Conservation (phyloP, 2,888 invertebrate genomes). For the Nomada ruficornis region DNA sequence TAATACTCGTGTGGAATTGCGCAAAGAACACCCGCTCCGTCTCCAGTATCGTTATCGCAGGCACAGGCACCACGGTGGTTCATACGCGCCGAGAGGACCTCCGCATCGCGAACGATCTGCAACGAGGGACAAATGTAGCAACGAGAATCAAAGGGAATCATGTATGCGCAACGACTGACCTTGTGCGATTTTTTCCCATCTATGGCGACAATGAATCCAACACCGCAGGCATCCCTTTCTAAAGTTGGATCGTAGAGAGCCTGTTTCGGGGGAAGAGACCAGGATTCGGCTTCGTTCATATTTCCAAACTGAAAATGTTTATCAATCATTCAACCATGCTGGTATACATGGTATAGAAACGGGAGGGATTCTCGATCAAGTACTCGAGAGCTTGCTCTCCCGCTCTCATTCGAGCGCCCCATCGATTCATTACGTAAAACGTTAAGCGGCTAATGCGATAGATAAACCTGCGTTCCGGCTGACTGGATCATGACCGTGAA, state of each 20-base stretch:
- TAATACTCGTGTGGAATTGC: conserved; percentile 99
- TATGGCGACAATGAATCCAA: conserved; percentile 99
- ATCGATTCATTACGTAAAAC: conserved; percentile 49
- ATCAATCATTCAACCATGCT: too few species aligned
- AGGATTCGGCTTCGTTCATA: conserved; percentile 86
- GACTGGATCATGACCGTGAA: conserved; percentile 16
- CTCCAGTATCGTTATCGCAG: conserved; percentile 99
- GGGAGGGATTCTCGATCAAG: too few species aligned
- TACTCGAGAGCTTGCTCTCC: too few species aligned
- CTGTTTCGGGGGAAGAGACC: conserved; percentile 94
- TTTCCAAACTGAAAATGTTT: conserved; percentile 37
- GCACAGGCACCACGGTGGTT: conserved; percentile 99
- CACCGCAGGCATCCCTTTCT: conserved; percentile 99
- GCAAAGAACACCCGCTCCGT: conserved; percentile 98
- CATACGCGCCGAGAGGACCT: conserved; percentile 97
- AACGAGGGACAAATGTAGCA: neutral
- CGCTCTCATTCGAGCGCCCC: neutral
- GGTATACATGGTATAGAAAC: too few species aligned
- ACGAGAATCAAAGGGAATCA: too few species aligned
- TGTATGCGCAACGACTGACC: conserved; percentile 85
- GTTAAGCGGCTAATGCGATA: conserved; percentile 30
- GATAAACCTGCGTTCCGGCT: conserved; percentile 16
- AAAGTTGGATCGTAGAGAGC: conserved; percentile 98
- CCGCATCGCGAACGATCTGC: conserved; percentile 97
- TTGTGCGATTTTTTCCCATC: conserved; percentile 97